These are phyloP conservation scores for Delphinus delphis DNA, from an alignment of 2,113 vertebrate species.

Conservation along the genomic window DNA sequence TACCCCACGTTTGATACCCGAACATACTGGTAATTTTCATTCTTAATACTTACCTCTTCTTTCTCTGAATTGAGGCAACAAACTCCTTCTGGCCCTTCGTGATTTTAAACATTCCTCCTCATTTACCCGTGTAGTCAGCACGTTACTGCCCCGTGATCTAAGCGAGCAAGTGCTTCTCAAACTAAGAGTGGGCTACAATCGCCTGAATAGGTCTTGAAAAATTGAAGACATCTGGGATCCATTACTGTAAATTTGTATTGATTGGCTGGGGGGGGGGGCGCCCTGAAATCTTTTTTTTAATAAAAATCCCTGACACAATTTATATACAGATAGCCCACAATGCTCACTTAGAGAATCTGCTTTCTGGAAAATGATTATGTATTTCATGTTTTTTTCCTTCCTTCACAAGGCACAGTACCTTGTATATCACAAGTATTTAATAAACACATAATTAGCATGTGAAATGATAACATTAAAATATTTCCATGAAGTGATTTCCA, in stretches of 20 bases:
- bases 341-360: background rate
- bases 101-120: background rate
- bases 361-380: background rate
- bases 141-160: background rate
- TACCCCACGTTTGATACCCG: background rate
- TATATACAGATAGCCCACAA: background rate
- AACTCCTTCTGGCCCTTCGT: background rate
- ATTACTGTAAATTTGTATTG: background rate
- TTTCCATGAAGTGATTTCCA: background rate
- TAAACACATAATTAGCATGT: background rate
- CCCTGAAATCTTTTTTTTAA: background rate
- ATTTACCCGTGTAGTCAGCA: accelerated
- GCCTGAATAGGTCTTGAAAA: background rate
- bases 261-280: background rate
- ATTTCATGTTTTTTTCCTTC: background rate
- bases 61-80: background rate
- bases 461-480: background rate
- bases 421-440: background rate
- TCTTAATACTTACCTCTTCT: background rate
- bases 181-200: too few species aligned
- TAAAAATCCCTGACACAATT: background rate
- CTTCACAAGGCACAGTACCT: too few species aligned
- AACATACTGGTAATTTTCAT: background rate
- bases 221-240: background rate
- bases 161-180: background rate